These are phyloP conservation scores for Euleptes europaea DNA, from an alignment of 2,113 vertebrate genomes.

Conservation along the genomic window DNA sequence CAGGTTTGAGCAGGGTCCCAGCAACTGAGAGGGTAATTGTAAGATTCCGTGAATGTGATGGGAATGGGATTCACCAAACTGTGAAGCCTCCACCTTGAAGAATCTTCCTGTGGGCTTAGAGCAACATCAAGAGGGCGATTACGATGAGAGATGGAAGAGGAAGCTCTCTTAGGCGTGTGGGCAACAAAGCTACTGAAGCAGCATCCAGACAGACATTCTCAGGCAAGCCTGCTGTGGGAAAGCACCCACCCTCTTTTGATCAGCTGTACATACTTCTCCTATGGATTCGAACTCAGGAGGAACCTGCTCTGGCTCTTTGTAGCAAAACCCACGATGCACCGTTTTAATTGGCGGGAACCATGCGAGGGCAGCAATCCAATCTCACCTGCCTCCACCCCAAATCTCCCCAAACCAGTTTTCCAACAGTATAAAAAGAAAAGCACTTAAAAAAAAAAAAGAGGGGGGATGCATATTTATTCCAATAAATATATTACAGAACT, in stretches of 20 bases:
- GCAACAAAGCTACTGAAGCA: not conserved
- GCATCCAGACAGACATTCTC: not conserved
- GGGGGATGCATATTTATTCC: too few relatives aligned
- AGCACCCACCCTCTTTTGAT: not conserved
- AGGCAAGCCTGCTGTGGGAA: not conserved
- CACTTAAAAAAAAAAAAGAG: too few relatives aligned
- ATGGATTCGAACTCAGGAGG: not conserved
- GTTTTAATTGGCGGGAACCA: too few relatives aligned
- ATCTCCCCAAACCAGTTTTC: too few relatives aligned
- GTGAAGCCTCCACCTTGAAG: not conserved
- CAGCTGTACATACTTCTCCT: not conserved
- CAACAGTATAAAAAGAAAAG: too few relatives aligned
- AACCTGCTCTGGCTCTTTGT: not conserved
- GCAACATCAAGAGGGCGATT: not conserved
- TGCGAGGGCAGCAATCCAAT: too few relatives aligned
- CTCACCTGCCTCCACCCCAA: too few relatives aligned
- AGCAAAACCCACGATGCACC: not conserved
- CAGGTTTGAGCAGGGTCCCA: too few relatives aligned
- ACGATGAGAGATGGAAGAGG: not conserved
- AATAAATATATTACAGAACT: too few relatives aligned
- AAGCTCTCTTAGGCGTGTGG: not conserved
- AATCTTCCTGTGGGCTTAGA: not conserved
- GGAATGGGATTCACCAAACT: not conserved
- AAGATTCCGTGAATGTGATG: not conserved
- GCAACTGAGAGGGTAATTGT: not conserved